Conservation (phyloP, 2,113 vertebrate species). For the Smithornis capensis region DNA sequence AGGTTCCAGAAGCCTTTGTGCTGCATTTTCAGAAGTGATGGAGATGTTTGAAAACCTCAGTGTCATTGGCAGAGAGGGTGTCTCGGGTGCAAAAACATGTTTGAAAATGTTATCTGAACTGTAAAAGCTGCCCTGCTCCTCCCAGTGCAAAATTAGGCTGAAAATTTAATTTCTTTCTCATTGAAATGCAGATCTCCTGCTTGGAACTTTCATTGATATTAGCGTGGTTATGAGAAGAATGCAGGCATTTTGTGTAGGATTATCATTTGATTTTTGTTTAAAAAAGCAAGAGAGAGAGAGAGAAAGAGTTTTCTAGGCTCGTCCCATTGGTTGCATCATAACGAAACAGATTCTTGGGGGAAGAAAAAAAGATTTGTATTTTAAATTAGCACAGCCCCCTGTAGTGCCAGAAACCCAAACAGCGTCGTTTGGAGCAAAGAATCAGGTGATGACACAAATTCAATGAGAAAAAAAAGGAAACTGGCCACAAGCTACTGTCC, state of each 20-base stretch:
- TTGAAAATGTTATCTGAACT: neutral
- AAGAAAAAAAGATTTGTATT: neutral
- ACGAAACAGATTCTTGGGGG: conserved; percentile 16
- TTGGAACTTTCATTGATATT: conserved; percentile 44
- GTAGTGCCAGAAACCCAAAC: conserved; percentile 38
- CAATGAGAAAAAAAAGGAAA: neutral
- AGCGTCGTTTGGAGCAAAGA: neutral
- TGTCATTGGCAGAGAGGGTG: neutral
- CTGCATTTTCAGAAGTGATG: neutral
- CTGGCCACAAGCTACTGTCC: neutral
- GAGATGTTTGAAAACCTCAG: neutral
- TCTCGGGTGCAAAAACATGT: neutral
- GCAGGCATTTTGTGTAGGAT: neutral
- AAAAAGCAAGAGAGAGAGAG: neutral
- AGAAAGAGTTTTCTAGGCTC: neutral
- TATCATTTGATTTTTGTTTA: neutral
- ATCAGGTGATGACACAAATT: conserved; percentile 60
- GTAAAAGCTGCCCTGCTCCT: neutral
- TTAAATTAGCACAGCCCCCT: conserved; percentile 42
- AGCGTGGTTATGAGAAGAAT: neutral
- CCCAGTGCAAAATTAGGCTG: conserved; percentile 16
- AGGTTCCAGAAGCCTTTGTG: neutral
- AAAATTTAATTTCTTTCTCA: conserved; percentile 56
- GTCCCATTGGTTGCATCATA: neutral
- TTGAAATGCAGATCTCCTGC: conserved; percentile 48